Base-by-base conservation (phyloP, 2,888 invertebrate genomes). In the Cephonodes hylas region DNA sequence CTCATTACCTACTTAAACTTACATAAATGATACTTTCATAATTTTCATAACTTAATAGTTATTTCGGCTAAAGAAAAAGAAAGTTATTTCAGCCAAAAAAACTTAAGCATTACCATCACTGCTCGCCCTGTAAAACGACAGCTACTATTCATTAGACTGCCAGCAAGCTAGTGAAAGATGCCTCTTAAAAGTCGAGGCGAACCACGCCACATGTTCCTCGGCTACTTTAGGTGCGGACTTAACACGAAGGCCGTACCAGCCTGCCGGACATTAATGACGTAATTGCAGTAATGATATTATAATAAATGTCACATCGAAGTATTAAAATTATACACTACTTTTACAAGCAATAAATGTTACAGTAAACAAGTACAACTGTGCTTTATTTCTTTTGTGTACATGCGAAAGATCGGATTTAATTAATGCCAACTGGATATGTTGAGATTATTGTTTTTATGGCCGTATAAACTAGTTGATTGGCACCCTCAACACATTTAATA, bases 191-290 rank as follows among this genome's bases (percentile, higher is more conserved):
- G 61, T 63, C 75, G 69, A 75, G 75, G 75, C 65, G 60, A 75
- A 74, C 75, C 65, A 62, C 72, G 65, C 61, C 67, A 62, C 58
- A 62, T 63, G 67, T 75, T 72, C 75, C 72, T 69, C 59, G 67
- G 65, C 73, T 67, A 69, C 68, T 72, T 71, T 72, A 63, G 60
- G 42, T 58, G 44, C n/a, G 45, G 48, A 61, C 65, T 66, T 66
- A 68, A 68, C 15, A 73, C 70, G 60, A 65, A 70, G 70, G 65
- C 67, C 61, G 66, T 70, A 75, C n/a, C n/a, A n/a, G 74, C 69
- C 62, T 66, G 63, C 18, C 48, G 15, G 60, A 60, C 60, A 42
- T 22, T 42, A 13, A 56, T 56, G 23, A 42, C 42, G 42, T 27
- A 53, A 23, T 61, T 42, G 27, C 56, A n/a, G 18, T 58, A 38